phyloP scores from a whole-genome alignment of 2,888 invertebrate genomes.

The Cabera pusaria region DNA sequence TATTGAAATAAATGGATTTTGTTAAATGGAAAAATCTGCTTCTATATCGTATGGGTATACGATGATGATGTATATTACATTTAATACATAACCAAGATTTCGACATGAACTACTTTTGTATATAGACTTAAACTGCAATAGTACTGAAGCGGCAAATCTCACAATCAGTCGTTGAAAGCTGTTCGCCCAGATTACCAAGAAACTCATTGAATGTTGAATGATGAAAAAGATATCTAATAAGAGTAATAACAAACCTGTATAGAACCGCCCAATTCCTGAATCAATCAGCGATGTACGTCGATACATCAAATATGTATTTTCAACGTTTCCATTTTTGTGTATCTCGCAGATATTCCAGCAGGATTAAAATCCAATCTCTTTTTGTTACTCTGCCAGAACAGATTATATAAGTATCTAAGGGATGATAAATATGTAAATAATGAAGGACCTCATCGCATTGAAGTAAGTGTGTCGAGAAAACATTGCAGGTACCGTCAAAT shows the following conservation, averaged over 20 bases:
- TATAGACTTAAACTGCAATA: no score
- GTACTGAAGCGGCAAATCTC: no score
- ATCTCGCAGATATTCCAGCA: constrained; percentile 53
- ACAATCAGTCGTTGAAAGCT: no score
- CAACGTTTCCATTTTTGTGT: constrained; percentile 46
- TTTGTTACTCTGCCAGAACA: constrained; percentile 59
- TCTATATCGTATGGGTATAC: no score
- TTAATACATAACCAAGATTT: no score
- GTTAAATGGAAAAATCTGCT: no score
- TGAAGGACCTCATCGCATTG: constrained; percentile 3
- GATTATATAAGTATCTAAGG: constrained; percentile 40
- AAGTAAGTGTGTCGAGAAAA: no score
- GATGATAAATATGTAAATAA: constrained; percentile 11
- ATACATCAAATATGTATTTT: constrained; percentile 50
- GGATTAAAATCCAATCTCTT: constrained; percentile 66
- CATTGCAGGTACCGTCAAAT: no score
- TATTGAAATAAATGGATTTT: no score
- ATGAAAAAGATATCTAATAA: constrained; percentile 29
- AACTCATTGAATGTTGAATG: not conserved
- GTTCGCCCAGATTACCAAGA: constrained; percentile 30
- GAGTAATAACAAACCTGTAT: constrained; percentile 24
- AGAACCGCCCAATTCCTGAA: constrained; percentile 39
- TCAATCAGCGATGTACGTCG: constrained; percentile 48
- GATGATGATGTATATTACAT: no score
- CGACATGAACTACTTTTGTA: no score